Conservation (phyloP, 1,140 invertebrate species). For the Galleria mellonella region DNA sequence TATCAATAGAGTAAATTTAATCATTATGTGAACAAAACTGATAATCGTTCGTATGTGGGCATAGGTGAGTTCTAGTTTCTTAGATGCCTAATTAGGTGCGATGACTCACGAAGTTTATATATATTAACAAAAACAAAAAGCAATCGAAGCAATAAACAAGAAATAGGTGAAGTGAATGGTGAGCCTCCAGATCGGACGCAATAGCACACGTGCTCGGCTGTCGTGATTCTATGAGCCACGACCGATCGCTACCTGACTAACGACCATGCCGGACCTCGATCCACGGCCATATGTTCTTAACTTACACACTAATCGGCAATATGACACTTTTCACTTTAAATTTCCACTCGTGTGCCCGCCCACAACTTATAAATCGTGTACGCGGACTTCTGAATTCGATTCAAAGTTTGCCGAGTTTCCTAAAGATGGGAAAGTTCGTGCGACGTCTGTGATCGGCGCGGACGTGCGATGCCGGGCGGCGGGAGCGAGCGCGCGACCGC, state of each 20-base stretch:
- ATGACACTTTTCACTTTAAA: conserved; percentile 49
- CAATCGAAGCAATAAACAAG: conserved; percentile 3
- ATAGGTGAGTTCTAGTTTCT: conserved; percentile 11
- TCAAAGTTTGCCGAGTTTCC: conserved; percentile 28
- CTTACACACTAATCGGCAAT: conserved; percentile 49
- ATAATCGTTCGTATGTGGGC: neutral
- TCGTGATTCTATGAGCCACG: conserved; percentile 60
- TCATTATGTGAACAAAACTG: neutral
- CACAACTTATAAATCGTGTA: conserved; percentile 6
- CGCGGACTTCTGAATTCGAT: conserved; percentile 13
- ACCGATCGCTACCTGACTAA: conserved; percentile 30
- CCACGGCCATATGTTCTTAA: conserved; percentile 56
- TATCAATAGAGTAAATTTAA: neutral
- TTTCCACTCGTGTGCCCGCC: conserved; percentile 15
- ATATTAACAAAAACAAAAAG: conserved; percentile 28
- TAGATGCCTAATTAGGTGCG: conserved; percentile 22
- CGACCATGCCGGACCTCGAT: conserved; percentile 33
- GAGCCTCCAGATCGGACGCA: conserved; percentile 40
- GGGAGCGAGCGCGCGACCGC: conserved; percentile 50
- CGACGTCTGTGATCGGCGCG: conserved; percentile 13
- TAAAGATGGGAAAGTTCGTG: conserved; percentile 16
- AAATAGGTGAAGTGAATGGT: conserved; percentile 61
- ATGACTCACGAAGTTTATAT: conserved; percentile 33
- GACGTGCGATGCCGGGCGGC: conserved; percentile 10
- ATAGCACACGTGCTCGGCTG: conserved; percentile 51